Evolutionary conservation across 2,113 vertebrate genomes (phyloP).

Genomic region (Dissostichus mawsoni): DNA sequence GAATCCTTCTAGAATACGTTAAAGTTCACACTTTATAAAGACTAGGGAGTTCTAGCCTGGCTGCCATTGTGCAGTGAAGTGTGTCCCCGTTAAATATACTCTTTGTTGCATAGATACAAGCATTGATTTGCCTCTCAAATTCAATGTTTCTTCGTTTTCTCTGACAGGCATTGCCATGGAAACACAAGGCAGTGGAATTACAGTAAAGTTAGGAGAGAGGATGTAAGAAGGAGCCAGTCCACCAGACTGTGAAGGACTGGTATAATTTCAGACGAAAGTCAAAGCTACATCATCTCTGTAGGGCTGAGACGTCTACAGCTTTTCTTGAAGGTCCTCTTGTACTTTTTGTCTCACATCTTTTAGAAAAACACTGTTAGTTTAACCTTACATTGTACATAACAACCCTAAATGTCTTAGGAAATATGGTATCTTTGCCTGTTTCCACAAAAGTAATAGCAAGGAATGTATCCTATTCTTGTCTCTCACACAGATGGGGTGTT

Average conservation of each 20-base stretch:
- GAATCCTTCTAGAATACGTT: constrained; percentile 15
- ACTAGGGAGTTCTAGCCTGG: background rate
- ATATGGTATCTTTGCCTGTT: constrained; percentile 35
- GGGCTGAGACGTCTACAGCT: constrained; percentile 4
- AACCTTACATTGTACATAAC: constrained; percentile 26
- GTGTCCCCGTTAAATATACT: constrained; percentile 3
- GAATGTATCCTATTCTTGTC: constrained; percentile 59
- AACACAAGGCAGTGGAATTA: constrained; percentile 61
- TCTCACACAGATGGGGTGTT: constrained; percentile 63
- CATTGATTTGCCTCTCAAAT: constrained; percentile 64
- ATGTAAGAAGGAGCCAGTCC: constrained; percentile 35
- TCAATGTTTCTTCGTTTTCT: constrained; percentile 61
- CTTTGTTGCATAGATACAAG: constrained; percentile 30
- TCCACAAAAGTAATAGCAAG: constrained; percentile 38
- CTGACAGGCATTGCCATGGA: constrained; percentile 70
- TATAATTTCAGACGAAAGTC: constrained; percentile 50
- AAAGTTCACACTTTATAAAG: constrained; percentile 12
- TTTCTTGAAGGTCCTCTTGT: constrained; percentile 9
- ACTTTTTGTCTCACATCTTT: constrained; percentile 18
- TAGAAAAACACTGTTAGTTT: constrained; percentile 17
- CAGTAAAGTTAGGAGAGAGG: constrained; percentile 44
- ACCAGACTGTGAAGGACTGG: constrained; percentile 55
- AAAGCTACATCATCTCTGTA: constrained; percentile 15
- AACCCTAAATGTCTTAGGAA: constrained; percentile 17
- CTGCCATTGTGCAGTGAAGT: background rate